Base-by-base conservation (phyloP, 2,888 invertebrate genomes). In the Orthosia gracilis region DNA sequence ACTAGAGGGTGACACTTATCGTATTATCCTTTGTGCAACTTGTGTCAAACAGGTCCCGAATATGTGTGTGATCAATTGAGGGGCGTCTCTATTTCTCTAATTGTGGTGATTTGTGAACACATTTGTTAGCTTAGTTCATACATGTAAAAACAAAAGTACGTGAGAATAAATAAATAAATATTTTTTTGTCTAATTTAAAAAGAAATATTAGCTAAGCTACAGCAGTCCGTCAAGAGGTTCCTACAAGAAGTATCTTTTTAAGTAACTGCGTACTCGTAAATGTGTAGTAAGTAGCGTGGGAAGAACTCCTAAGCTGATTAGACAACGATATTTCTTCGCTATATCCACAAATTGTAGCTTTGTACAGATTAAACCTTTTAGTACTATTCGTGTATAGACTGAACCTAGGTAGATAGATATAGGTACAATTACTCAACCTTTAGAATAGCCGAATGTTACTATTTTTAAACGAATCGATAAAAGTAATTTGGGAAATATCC, bases 401-500 rank as follows among this genome's bases (percentile, higher is more conserved):
- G 7, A 31, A 31, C 31, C 31, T 31, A 7, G 31, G 31, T 31
- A 31, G 31, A 31, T 31, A 31, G 31, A 31, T 5, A 31, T 31
- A 0, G 31, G 31, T 31, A 31, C 3, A 31, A 31, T 3, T 31
- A 31, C 31, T 31, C 0, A 31, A 31, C 31, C 5, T 26, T 57
- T 26, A 18, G 26, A 58, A 11, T 52, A 7, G 1, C 5, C 15
- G 31, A 55, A 73, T 3, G 3, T 52, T 17, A 13, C 4, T 13
- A 23, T 50, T 45, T 12, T 23, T 0, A 47, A 1, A 54, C 0
- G 2, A 76, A 72, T 54, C 52, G 52, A 70, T 62, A 62, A 54
- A 73, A 79, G 15, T 26, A 64, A 55, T 76, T 73, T 50, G 4
- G 13, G 12, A 17, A 58, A 15, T 57, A 40, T 21, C 0, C 23